A percentile compares a stretch with the other conserved stretches of the same genome.
These are phyloP conservation scores for Heliconius sara DNA, from an alignment of 2,888 invertebrate species.

Conservation along the genomic window DNA sequence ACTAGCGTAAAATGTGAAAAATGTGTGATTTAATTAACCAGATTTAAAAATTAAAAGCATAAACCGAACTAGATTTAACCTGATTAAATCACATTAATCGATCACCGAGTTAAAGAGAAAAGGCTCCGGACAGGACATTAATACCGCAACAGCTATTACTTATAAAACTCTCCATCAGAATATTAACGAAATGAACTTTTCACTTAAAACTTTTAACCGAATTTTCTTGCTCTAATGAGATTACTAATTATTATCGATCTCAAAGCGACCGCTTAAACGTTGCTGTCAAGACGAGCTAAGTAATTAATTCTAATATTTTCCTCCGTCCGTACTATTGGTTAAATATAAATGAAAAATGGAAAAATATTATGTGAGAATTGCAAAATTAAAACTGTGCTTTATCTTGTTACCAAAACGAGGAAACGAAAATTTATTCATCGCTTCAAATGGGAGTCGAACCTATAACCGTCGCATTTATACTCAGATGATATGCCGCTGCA, in stretches of 20 bases:
- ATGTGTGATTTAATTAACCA: too few species aligned
- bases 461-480: too few species aligned
- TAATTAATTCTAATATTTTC: constrained; percentile 55
- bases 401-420: too few species aligned
- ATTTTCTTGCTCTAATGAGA: constrained; percentile 52
- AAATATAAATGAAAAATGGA: not conserved
- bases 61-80: not conserved
- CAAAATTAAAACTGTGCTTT: too few species aligned
- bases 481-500: too few species aligned
- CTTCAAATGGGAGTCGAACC: too few species aligned
- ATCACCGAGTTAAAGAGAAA: constrained; percentile 9
- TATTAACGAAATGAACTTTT: constrained; percentile 51
- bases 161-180: constrained; percentile 42
- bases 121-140: constrained; percentile 39
- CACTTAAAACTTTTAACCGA: constrained; percentile 52
- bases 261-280: constrained; percentile 49
- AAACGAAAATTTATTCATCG: too few species aligned
- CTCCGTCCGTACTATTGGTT: constrained; percentile 29
- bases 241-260: constrained; percentile 56
- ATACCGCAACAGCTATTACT: constrained; percentile 49
- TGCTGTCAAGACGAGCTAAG: constrained; percentile 50
- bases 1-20: too few species aligned
- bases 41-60: too few species aligned
- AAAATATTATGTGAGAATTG: not conserved
- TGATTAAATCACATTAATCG: not conserved